Base-by-base conservation (phyloP, 2,113 vertebrate species). In the Labeo catla region DNA sequence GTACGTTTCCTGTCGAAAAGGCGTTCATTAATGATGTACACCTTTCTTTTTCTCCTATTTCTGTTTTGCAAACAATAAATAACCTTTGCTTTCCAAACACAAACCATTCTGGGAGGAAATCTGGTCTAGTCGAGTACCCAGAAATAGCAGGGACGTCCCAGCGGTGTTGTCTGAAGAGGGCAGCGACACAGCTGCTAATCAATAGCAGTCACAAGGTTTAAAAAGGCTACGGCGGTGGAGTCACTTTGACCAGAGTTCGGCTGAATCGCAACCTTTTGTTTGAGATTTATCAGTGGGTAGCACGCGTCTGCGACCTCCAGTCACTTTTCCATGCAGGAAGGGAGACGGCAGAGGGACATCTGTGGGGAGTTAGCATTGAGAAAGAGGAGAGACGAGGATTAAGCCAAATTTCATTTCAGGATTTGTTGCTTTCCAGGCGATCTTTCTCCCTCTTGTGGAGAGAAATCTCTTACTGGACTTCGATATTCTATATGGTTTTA, bases 161-260 rank as follows among this genome's bases (percentile, higher is more conserved):
- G 63, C 19, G 39, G 82, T 77, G 86, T n/a, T n/a, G 74, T 78
- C 61, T 23, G 73, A 52, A 21, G 77, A 70, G 63, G 61, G 50
- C 81, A 87, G 72, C 34, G 68, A 66, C 15, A 65, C 72, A 39
- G 45, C 39, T 21, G 68, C 66, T 84, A 86, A 88, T 81, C 85
- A 79, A 86, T 84, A 21, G 66, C 43, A 34, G 57, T 76, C 80
- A 34, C 43, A 21, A 19, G 57, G 28, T 86, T 86, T 84, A 77
- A 63, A 85, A 78, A 11, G 63, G 72, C 10, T 39, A 85, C 21
- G 21, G 57, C 21, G 57, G 57, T 8, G 3, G 57, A 61, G 72
- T 86, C 76, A 10, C n/a, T 72, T 57, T 49, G 54, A 74, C 49
- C 28, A 63, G 52, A 59, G 52, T 19, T 21, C 63, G 19, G 73